phyloP scores from a whole-genome alignment of 2,797 vertebrate genomes.

The Meda fulgida region DNA sequence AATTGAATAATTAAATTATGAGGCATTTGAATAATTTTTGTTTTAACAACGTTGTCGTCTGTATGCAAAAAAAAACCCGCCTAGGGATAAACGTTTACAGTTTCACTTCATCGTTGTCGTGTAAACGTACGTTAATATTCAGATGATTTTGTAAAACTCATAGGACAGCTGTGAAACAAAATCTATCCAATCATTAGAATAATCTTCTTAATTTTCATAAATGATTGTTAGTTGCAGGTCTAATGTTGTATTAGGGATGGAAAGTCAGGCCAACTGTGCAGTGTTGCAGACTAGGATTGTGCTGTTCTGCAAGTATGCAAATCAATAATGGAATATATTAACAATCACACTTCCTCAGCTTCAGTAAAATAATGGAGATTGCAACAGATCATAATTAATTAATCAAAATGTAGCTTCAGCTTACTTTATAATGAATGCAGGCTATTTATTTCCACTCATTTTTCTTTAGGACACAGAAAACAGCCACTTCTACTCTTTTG shows the following conservation, averaged over 20 bases:
- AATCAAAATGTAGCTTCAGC: background rate
- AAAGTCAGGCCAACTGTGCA: background rate
- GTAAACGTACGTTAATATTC: background rate
- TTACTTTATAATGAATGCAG: background rate
- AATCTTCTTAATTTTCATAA: background rate
- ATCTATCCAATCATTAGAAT: background rate
- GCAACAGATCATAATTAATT: background rate
- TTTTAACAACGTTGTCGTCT: too few species aligned
- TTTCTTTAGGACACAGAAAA: slow-evolving; percentile 74
- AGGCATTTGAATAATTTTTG: too few species aligned
- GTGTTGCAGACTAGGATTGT: background rate
- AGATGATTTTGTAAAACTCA: background rate
- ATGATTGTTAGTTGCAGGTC: slow-evolving; percentile 22
- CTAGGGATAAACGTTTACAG: too few species aligned
- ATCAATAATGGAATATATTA: slow-evolving; percentile 24
- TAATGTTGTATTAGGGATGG: slow-evolving; percentile 9
- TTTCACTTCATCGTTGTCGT: background rate
- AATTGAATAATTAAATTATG: too few species aligned
- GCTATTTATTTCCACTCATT: background rate
- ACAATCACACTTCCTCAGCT: background rate
- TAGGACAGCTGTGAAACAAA: background rate
- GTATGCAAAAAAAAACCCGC: too few species aligned
- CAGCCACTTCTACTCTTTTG: slow-evolving; percentile 81
- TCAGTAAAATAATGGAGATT: background rate
- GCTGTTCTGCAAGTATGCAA: slow-evolving; percentile 7